These are phyloP conservation scores for Proterorhinus semilunaris DNA, from an alignment of 2,113 vertebrate genomes.

Conservation along the genomic window DNA sequence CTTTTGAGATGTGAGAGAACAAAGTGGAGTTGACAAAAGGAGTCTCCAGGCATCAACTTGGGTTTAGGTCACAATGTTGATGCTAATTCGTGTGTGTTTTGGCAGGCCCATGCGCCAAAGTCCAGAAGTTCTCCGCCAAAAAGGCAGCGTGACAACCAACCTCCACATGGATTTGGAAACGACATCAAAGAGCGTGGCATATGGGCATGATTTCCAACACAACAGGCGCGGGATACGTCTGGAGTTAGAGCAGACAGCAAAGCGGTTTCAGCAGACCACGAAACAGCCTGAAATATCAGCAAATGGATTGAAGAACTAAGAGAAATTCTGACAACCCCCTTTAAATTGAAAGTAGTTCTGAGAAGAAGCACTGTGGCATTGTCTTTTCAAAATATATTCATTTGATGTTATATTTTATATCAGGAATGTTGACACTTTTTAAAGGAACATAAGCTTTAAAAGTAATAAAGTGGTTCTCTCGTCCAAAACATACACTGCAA, in stretches of 20 bases:
- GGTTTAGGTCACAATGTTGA: background rate
- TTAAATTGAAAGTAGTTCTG: too few species aligned
- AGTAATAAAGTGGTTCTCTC: too few species aligned
- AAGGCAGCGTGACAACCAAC: conserved; percentile 55
- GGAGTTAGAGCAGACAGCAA: background rate
- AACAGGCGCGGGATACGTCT: conserved; percentile 30
- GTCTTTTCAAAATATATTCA: too few species aligned
- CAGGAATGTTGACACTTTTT: too few species aligned
- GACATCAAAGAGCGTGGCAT: conserved; percentile 63
- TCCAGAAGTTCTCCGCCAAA: conserved; percentile 32
- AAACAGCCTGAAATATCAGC: background rate
- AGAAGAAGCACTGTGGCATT: too few species aligned
- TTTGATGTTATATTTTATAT: too few species aligned
- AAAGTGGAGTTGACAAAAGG: background rate
- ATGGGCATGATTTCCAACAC: conserved; percentile 52
- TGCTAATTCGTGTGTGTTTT: conserved; percentile 27
- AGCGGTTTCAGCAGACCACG: background rate
- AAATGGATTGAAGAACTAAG: background rate
- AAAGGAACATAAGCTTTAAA: too few species aligned
- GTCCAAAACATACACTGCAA: too few species aligned
- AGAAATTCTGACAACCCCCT: too few species aligned
- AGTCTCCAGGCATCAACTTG: background rate
- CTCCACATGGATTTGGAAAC: conserved; percentile 47
- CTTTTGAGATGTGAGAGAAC: too few species aligned
- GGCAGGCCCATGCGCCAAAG: conserved; percentile 19